These are phyloP conservation scores for Enteromius afrohamiltoni DNA, from an alignment of 2,797 vertebrate species.

Conservation along the genomic window DNA sequence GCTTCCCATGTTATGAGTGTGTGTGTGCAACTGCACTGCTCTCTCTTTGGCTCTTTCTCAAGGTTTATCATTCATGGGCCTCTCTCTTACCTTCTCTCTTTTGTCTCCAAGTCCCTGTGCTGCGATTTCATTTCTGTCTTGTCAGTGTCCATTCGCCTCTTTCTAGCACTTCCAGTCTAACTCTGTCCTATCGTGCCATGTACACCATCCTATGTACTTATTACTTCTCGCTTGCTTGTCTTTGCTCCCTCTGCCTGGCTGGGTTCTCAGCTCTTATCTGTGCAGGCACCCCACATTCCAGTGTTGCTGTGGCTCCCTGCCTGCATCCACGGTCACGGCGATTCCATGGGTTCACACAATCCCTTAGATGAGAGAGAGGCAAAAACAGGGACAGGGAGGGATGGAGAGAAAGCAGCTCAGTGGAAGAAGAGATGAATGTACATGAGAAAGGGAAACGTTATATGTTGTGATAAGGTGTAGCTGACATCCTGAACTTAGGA, in stretches of 20 bases:
- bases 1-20: constrained; percentile 81
- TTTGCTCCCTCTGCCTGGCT: constrained; percentile 67
- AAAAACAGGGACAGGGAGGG: constrained; percentile 71
- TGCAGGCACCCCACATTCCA: constrained; percentile 86
- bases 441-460: constrained; percentile 58
- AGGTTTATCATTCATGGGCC: constrained; percentile 27
- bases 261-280: constrained; percentile 84
- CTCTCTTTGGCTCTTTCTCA: constrained; percentile 64
- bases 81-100: constrained; percentile 57
- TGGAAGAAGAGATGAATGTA: constrained; percentile 47
- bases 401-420: constrained; percentile 60
- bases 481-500: constrained; percentile 33
- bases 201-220: constrained; percentile 43
- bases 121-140: constrained; percentile 34
- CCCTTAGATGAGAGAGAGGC: constrained; percentile 75
- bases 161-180: constrained; percentile 34
- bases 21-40: constrained; percentile 66
- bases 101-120: constrained; percentile 31
- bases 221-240: constrained; percentile 59
- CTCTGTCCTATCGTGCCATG: constrained; percentile 38
- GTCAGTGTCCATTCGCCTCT: constrained; percentile 37
- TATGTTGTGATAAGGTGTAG: constrained; percentile 8
- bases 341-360: constrained; percentile 86
- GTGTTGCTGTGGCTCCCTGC: constrained; percentile 83
- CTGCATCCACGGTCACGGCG: constrained; percentile 84